phyloP scores from a whole-genome alignment of 2,888 invertebrate species.

The Andricus quercusramuli region DNA sequence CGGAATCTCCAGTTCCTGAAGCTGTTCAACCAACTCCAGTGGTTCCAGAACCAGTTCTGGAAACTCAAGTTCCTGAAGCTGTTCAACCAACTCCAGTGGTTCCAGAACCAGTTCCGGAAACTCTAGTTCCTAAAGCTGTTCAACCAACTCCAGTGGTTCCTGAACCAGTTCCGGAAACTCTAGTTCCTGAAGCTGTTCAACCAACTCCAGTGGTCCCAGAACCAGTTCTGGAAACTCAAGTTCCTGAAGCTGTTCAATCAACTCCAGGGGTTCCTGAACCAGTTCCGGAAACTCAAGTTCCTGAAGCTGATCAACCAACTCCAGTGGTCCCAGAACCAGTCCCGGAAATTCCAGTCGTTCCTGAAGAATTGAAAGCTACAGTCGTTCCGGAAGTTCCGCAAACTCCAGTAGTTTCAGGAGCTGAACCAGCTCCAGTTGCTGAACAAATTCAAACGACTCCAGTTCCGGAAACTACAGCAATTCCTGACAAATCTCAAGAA shows the following conservation, averaged over 20 bases:
- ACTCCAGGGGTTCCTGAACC: neutral
- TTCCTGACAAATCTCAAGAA: neutral
- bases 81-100: neutral
- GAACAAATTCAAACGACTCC: neutral
- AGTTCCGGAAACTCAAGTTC: neutral
- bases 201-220: neutral
- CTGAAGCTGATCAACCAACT: neutral
- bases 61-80: slow-evolving; percentile 6
- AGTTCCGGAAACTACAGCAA: neutral
- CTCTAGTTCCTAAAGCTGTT: neutral
- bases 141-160: neutral
- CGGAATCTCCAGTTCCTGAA: neutral
- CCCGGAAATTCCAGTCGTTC: neutral
- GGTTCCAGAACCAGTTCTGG: neutral
- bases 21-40: neutral
- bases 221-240: neutral
- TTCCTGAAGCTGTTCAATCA: neutral
- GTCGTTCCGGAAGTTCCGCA: neutral
- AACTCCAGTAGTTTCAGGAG: neutral
- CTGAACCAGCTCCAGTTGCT: slow-evolving; percentile 1
- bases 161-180: neutral
- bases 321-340: neutral
- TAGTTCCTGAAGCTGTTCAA: neutral
- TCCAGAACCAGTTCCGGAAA: neutral
- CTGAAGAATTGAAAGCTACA: neutral